Percentiles rank a stretch among this genome's conserved stretches.
These are phyloP conservation scores for Tetragonisca angustula DNA, from an alignment of 2,888 invertebrate genomes.

Conservation along the genomic window DNA sequence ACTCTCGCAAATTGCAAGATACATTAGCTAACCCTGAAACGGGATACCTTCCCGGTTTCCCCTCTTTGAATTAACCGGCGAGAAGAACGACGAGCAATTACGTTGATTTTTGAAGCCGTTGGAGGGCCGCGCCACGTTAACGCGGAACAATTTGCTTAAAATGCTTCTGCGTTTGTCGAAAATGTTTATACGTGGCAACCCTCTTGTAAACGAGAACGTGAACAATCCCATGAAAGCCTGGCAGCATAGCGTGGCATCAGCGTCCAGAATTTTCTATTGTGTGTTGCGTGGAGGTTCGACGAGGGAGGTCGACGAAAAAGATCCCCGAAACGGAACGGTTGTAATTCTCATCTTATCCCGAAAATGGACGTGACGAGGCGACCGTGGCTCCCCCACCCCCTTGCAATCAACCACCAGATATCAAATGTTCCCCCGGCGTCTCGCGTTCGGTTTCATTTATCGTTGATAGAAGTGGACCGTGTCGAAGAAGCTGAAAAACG, in stretches of 20 bases:
- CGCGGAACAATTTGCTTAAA: constrained; percentile 76
- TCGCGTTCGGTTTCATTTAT: constrained; percentile 66
- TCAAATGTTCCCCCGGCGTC: constrained; percentile 66
- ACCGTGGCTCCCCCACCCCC: constrained; percentile 61
- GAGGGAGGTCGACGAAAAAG: constrained; percentile 46
- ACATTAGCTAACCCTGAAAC: neutral
- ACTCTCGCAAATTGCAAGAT: constrained; percentile 9
- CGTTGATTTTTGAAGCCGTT: constrained; percentile 22
- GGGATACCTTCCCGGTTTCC: neutral
- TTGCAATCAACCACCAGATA: constrained; percentile 75
- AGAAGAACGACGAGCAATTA: constrained; percentile 18
- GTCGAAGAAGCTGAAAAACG: constrained; percentile 53
- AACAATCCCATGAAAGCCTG: constrained; percentile 47
- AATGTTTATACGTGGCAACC: constrained; percentile 63
- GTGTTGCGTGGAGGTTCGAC: constrained; percentile 32
- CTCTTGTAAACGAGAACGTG: constrained; percentile 60
- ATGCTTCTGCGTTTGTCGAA: constrained; percentile 67
- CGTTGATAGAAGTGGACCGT: constrained; percentile 67
- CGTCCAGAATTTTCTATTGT: constrained; percentile 68
- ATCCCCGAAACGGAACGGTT: constrained; percentile 70
- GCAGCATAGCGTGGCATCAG: constrained; percentile 35
- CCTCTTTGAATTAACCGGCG: neutral
- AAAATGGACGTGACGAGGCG: constrained; percentile 72
- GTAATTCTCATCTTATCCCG: constrained; percentile 78
- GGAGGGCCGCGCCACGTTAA: constrained; percentile 48